Conservation (phyloP, 2,888 invertebrate species). For the Drosophila flavopinicola region DNA sequence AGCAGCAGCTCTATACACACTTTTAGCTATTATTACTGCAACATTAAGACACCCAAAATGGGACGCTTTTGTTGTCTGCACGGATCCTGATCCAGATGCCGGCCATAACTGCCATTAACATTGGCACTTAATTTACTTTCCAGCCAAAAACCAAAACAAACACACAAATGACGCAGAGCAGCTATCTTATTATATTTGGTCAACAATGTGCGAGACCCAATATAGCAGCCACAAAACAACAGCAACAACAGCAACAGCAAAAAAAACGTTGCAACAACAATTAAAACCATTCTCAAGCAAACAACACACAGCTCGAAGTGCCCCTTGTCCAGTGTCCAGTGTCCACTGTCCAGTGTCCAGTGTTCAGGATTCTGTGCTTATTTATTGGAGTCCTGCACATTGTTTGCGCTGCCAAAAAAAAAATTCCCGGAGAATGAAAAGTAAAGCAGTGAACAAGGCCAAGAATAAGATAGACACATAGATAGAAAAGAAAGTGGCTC, state of each 20-base stretch:
- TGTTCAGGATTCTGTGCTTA: constrained; percentile 56
- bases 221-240: constrained; percentile 45
- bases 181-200: constrained; percentile 76
- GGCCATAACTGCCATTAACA: constrained; percentile 79
- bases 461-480: constrained; percentile 52
- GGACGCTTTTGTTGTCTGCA: constrained; percentile 55
- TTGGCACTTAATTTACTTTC: constrained; percentile 78
- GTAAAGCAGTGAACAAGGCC: constrained; percentile 76
- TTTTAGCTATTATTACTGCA: constrained; percentile 74
- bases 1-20: constrained; percentile 56
- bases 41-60: constrained; percentile 76
- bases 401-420: constrained; percentile 63
- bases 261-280: constrained; percentile 64
- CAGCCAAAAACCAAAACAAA: constrained; percentile 74
- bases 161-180: constrained; percentile 64
- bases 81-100: constrained; percentile 72
- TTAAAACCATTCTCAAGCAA: constrained; percentile 75
- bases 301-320: constrained; percentile 57
- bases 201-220: constrained; percentile 67
- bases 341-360: constrained; percentile 18
- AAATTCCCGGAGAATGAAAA: constrained; percentile 46
- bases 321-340: constrained; percentile 24
- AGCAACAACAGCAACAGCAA: constrained; percentile 26
- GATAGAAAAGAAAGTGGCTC: constrained; percentile 65
- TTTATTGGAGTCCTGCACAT: constrained; percentile 78